These are phyloP conservation scores for Arenicola marina DNA, from an alignment of 2,888 invertebrate species.

Conservation along the genomic window DNA sequence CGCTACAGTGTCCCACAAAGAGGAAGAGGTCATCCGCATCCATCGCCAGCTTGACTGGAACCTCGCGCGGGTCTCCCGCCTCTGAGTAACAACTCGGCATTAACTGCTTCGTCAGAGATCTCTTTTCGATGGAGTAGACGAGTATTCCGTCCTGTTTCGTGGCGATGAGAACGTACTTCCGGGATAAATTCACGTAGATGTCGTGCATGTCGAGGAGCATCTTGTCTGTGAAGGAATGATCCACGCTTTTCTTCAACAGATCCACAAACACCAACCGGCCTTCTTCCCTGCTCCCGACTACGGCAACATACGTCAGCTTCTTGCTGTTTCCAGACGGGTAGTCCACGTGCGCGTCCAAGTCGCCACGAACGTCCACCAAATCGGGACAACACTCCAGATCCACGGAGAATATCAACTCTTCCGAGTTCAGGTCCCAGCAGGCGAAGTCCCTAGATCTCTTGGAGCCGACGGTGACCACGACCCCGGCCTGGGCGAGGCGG, in stretches of 20 bases:
- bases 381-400: constrained; percentile 10
- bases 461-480: constrained; percentile 22
- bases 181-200: not conserved
- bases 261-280: too few species aligned
- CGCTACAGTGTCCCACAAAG: constrained; percentile 16
- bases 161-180: constrained; percentile 12
- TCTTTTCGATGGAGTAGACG: constrained; percentile 9
- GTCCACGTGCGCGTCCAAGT: too few species aligned
- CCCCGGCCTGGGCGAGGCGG: not conserved
- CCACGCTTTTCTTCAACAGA: too few species aligned
- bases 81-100: too few species aligned
- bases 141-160: constrained; percentile 16
- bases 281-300: too few species aligned
- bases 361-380: not conserved
- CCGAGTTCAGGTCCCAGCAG: constrained; percentile 24
- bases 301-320: too few species aligned
- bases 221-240: too few species aligned
- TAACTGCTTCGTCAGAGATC: too few species aligned
- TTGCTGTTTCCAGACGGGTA: too few species aligned
- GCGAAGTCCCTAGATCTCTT: constrained; percentile 21
- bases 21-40: constrained; percentile 17
- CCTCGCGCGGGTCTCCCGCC: too few species aligned
- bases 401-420: constrained; percentile 11
- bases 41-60: constrained; percentile 7
- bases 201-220: constrained; percentile 2